Evolutionary conservation across 2,113 vertebrate species (phyloP), one percentile per base, ranked within the genome.

Genomic region (Phylloscopus trochilus): DNA sequence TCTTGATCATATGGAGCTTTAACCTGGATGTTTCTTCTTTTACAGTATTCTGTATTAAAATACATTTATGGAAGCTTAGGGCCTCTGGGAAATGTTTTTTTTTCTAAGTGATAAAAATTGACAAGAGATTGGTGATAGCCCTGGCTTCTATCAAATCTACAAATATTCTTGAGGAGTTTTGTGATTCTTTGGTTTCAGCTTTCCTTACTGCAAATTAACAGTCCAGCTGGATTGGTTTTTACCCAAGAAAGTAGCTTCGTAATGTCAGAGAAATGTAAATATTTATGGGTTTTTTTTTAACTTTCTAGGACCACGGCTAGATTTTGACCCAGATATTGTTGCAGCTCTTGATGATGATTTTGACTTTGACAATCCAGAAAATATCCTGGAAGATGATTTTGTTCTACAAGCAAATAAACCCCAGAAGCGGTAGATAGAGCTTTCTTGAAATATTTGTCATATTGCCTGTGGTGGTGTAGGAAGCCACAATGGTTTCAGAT

Each of bases 261-360:
- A 33, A 49, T 81, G 27, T 56, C 33, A 81, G 74, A 63, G 13
- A 43, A 91, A 58, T 33, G 11, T 75, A 28, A 2, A 41, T 78
- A 30, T 20, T 62, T 15, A 49, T 31, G 27, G 49, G 64, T 81
- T 41, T 5, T 10, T 60, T 56, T 84, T 72, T 49, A 49, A 87
- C 13, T 53, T 76, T 85, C 17, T 96, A 99, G 99, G 99, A 22
- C 99, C 99, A 1, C 97, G 99, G 13, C 95, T 99, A 58, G 99
- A 99, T 97, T 98, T 99, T 98, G 99, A 99, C 94, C 99, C 99
- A 5, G 99, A 99, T 95, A 99, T 99, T 56, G 98, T 99, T 67
- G 99, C 99, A 2, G 99, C 98, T 44, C 98, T 99, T 33, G 99
- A 99, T 93, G 99, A 99, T 74, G 99, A 99, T 96, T 99, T 99